These are phyloP conservation scores for Drosophila orosa DNA, from an alignment of 1,140 invertebrate species.

Conservation along the genomic window DNA sequence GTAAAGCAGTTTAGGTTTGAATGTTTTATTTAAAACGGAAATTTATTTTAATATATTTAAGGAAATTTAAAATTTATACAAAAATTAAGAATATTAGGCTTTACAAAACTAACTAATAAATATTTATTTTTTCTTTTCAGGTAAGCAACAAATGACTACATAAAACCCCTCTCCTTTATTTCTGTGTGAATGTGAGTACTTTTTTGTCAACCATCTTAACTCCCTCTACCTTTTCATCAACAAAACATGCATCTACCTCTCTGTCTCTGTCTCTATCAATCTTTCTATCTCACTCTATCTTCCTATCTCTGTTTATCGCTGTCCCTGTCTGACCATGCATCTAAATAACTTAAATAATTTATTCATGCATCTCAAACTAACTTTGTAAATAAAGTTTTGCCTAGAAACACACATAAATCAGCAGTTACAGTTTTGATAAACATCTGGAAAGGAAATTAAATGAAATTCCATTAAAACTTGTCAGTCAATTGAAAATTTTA, in stretches of 20 bases:
- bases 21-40: too few species aligned
- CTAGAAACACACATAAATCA: background rate
- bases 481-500: background rate
- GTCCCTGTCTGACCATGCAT: conserved; percentile 23
- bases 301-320: conserved; percentile 12
- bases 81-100: too few species aligned
- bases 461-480: conserved; percentile 1
- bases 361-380: conserved; percentile 29
- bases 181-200: conserved; percentile 27
- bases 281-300: background rate
- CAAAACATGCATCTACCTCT: conserved; percentile 10
- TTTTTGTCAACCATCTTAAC: background rate
- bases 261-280: background rate
- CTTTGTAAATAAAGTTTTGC: conserved; percentile 34
- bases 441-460: background rate
- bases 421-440: background rate
- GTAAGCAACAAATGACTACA: conserved; percentile 7
- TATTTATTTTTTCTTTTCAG: conserved; percentile 24
- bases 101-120: background rate
- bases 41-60: too few species aligned
- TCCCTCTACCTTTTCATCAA: conserved; percentile 17
- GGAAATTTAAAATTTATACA: too few species aligned
- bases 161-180: background rate
- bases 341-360: conserved; percentile 20
- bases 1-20: too few species aligned